Evolutionary conservation across 1,140 invertebrate species (phyloP), one percentile per base, ranked within the genome.

Genomic region (Ridgeia piscesae): DNA sequence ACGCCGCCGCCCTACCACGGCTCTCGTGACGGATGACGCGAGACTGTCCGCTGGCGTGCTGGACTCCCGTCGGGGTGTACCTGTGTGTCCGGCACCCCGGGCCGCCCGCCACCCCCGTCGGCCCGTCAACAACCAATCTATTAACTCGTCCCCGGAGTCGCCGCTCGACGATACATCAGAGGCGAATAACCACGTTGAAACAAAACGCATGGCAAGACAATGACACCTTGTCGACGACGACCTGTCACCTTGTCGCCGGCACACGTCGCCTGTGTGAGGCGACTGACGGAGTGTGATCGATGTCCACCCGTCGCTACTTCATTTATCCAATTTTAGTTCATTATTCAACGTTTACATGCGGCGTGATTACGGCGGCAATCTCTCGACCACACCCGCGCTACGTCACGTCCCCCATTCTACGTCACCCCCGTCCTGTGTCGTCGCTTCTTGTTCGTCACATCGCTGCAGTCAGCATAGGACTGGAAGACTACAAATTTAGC

Each of bases 301-400:
- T 77, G 58, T 31, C 14, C 11, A 77, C 17, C 58, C 4, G 58
- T 21, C 11, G 17, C 58, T 21, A 77, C 58, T 77, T 77, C 58
- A 77, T 77, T 77, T 77, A 77, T 77, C 58, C 58, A 77, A 77
- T 77, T 77, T 77, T 77, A 77, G 58, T 77, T 77, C 58, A 77
- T 21, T 77, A 77, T 77, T 77, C 58, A 77, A 77, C 58, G 58
- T 77, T 77, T 77, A 77, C 58, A 77, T 77, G 58, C 58, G 17
- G 58, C 17, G 58, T 77, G 58, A 21, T 77, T 77, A 77, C 17
- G 6, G 58, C 58, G 27, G 27, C 58, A 77, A 77, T 77, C 58
- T 77, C 58, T 27, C 58, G 58, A 21, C 58, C 4, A 77, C 58
- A 31, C 58, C 42, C 58, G 58, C 14, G 21, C 14, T 77, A 77